Base-by-base conservation (phyloP, 2,888 invertebrate species). In the Ditula angustiorana region DNA sequence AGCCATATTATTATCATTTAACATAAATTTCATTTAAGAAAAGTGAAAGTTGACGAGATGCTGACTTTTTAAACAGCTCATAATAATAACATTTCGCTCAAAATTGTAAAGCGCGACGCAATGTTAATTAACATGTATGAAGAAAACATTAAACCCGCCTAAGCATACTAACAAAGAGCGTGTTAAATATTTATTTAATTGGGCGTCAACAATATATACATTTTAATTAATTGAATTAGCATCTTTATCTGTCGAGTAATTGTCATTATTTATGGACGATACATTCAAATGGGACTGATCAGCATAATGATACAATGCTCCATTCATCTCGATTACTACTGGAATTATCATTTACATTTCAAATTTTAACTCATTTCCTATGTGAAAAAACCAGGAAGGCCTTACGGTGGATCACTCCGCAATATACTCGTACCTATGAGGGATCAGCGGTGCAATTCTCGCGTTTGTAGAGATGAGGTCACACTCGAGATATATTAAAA, bases 221-320 rank as follows among this genome's bases (percentile, higher is more conserved):
- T 59, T 53, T 59, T 52, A 58, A 63, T 58, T 63, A 52, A 44
- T 23, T 37, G n/a, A 50, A 57, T 57, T 62, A 50, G 30, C 52
- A 59, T 59, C 57, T 56, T 57, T 16, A 58, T 62, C 58, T 8
- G 30, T 49, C 26, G 19, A 46, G 53, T 46, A 46, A 30, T 56
- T 66, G 47, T 55, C 8, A 30, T 58, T 58, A 62, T 66, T 53
- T 47, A 66, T 62, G 35, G 23, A 16, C 19, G 26, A 63, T 47
- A 26, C 16, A 53, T 53, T 52, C 13, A 53, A 59, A 64, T 53
- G 26, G 13, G 21, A n/a, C 21, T 24, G 11, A 62, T 62, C 47
- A 30, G 53, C 59, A 59, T 59, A 64, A 64, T 59, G 47, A n/a
- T 26, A 41, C 26, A 26, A 37, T 28, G 19, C 7, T 24, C 41